phyloP scores from a whole-genome alignment of 2,888 invertebrate genomes.

The Hirudinaria manillensis region DNA sequence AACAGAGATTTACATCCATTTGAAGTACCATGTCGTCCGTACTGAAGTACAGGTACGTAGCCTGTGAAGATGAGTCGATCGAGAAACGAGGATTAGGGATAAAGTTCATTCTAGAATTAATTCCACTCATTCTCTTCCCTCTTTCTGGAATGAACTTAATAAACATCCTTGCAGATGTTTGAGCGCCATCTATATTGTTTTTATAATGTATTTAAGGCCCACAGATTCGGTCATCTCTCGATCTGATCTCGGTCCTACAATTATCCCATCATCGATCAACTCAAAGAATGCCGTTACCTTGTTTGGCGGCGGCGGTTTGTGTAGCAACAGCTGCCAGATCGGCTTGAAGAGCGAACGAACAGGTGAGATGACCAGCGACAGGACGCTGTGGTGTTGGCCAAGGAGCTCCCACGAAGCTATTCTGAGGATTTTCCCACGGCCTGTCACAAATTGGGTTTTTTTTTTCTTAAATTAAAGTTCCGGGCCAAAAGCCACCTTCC shows the following conservation, averaged over 20 bases:
- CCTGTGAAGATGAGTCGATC: conserved; percentile 36
- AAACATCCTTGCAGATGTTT: too few relatives aligned
- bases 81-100: conserved; percentile 9
- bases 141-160: too few relatives aligned
- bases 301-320: conserved; percentile 16
- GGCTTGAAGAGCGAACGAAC: conserved; percentile 10
- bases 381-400: not conserved
- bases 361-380: conserved; percentile 14
- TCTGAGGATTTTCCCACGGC: conserved; percentile 17
- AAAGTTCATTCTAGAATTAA: too few relatives aligned
- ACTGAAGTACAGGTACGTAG: conserved; percentile 43
- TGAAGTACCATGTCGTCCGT: conserved; percentile 45
- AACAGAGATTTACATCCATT: conserved; percentile 33
- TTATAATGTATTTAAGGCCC: too few relatives aligned
- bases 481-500: too few relatives aligned
- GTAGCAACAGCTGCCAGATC: conserved; percentile 31
- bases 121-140: too few relatives aligned
- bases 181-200: too few relatives aligned
- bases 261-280: too few relatives aligned
- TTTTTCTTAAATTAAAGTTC: too few relatives aligned
- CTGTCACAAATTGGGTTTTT: not conserved
- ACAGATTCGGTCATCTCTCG: too few relatives aligned
- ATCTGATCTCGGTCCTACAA: too few relatives aligned
- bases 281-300: not conserved
- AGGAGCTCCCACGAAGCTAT: not conserved